These are phyloP conservation scores for Sinotaia quadrata DNA, from an alignment of 2,888 invertebrate species.

Conservation along the genomic window DNA sequence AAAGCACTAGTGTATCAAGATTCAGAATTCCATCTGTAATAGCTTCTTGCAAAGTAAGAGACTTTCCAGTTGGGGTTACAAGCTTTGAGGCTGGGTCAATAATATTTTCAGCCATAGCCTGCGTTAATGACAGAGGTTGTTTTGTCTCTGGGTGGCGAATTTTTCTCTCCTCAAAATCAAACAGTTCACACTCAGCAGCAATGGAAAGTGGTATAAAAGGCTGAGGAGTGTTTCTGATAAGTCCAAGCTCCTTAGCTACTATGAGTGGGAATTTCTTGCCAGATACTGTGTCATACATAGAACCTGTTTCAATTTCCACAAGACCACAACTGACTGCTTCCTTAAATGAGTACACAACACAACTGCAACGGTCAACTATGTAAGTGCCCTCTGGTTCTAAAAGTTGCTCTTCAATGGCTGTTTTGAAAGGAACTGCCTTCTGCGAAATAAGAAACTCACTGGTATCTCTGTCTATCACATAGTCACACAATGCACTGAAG, in stretches of 20 bases:
- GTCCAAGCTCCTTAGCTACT: slow-evolving; percentile 38
- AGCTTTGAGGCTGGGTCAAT: slow-evolving; percentile 74
- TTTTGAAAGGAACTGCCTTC: slow-evolving; percentile 28
- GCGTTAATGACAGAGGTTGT: slow-evolving; percentile 84
- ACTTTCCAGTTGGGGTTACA: slow-evolving; percentile 56
- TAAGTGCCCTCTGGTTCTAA: slow-evolving; percentile 35
- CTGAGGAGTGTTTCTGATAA: slow-evolving; percentile 39
- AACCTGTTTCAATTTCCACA: slow-evolving; percentile 80
- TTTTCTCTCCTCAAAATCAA: slow-evolving; percentile 80
- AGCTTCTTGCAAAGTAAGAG: slow-evolving; percentile 37
- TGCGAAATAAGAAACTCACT: slow-evolving; percentile 28
- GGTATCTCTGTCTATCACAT: slow-evolving; percentile 30
- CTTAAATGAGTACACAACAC: slow-evolving; percentile 57
- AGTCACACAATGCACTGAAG: slow-evolving; percentile 34
- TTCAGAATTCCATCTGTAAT: slow-evolving; percentile 41
- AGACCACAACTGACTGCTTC: slow-evolving; percentile 85
- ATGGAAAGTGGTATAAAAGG: slow-evolving; percentile 37
- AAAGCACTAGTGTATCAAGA: slow-evolving; percentile 37
- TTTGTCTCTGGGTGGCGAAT: slow-evolving; percentile 40
- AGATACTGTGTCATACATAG: slow-evolving; percentile 67
- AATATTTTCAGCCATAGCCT: slow-evolving; percentile 78
- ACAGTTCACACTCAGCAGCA: slow-evolving; percentile 42
- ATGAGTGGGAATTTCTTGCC: slow-evolving; percentile 59
- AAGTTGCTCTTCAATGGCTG: slow-evolving; percentile 31
- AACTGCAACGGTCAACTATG: slow-evolving; percentile 38